phyloP scores from a whole-genome alignment of 2,888 invertebrate genomes.

The Phasia obesa region DNA sequence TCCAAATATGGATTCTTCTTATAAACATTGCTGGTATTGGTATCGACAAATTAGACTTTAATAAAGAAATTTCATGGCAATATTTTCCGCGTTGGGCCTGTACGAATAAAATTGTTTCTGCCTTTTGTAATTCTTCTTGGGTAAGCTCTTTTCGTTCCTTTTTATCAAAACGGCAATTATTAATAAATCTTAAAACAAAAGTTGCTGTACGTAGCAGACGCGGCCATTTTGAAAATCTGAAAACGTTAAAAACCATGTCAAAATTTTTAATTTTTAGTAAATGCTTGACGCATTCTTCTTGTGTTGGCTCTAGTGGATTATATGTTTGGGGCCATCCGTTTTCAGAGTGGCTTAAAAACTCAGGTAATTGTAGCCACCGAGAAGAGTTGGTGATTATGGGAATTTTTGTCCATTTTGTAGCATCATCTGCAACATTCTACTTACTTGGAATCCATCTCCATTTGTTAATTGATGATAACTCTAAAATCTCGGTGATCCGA shows the following conservation, averaged over 20 bases:
- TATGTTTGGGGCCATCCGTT: background rate
- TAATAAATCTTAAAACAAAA: no score
- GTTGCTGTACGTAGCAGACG: no score
- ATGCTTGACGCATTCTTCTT: slow-evolving; percentile 1
- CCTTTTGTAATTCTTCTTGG: no score
- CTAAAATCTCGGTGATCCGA: no score
- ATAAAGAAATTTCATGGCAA: slow-evolving; percentile 31
- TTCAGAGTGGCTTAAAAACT: background rate
- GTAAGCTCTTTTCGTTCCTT: no score
- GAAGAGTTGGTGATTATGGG: background rate
- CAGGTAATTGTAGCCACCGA: background rate
- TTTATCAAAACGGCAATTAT: no score
- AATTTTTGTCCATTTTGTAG: slow-evolving; percentile 16
- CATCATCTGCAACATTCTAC: slow-evolving; percentile 21
- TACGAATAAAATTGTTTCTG: no score
- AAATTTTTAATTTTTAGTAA: background rate
- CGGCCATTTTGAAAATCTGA: no score
- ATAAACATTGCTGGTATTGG: slow-evolving; percentile 39
- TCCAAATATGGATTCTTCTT: no score
- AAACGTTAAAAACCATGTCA: background rate
- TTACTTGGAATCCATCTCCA: no score
- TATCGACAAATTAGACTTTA: slow-evolving; percentile 10
- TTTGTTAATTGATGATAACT: no score
- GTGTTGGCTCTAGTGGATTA: slow-evolving; percentile 7
- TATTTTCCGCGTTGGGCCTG: no score